Percentiles rank a stretch among this genome's conserved stretches.
These are phyloP conservation scores for Anolis carolinensis DNA, from an alignment of 2,113 vertebrate genomes.

Conservation along the genomic window DNA sequence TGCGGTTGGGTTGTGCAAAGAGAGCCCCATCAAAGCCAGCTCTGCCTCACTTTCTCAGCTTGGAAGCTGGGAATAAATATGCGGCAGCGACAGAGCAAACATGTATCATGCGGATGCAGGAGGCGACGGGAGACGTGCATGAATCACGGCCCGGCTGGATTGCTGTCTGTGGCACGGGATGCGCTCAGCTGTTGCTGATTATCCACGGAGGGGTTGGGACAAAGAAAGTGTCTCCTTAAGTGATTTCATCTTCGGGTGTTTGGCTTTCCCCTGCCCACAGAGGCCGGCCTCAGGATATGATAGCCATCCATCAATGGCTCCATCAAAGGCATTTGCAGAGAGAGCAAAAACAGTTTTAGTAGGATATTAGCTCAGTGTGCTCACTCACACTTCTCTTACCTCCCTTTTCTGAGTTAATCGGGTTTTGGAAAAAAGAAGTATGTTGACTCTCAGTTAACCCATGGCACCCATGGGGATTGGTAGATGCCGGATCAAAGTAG, in stretches of 20 bases:
- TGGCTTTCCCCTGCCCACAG: conserved; percentile 2
- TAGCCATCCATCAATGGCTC: conserved; percentile 35
- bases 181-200: conserved; percentile 52
- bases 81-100: background rate
- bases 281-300: conserved; percentile 26
- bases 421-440: too few relatives aligned
- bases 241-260: conserved; percentile 39
- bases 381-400: too few relatives aligned
- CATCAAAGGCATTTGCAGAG: background rate
- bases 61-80: conserved; percentile 42
- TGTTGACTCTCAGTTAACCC: too few relatives aligned
- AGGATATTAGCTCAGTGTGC: too few relatives aligned
- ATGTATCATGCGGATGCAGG: conserved; percentile 31
- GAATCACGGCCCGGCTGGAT: conserved; percentile 28
- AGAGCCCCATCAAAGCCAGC: background rate
- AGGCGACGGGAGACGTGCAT: background rate
- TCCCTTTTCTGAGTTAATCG: too few relatives aligned
- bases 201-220: conserved; percentile 4
- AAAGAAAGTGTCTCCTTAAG: background rate
- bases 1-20: background rate
- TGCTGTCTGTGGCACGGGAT: conserved; percentile 1
- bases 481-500: too few relatives aligned
- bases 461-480: too few relatives aligned
- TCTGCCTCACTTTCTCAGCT: background rate
- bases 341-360: background rate